Base-by-base conservation (phyloP, 2,797 vertebrate genomes). In the Dipus sagitta region DNA sequence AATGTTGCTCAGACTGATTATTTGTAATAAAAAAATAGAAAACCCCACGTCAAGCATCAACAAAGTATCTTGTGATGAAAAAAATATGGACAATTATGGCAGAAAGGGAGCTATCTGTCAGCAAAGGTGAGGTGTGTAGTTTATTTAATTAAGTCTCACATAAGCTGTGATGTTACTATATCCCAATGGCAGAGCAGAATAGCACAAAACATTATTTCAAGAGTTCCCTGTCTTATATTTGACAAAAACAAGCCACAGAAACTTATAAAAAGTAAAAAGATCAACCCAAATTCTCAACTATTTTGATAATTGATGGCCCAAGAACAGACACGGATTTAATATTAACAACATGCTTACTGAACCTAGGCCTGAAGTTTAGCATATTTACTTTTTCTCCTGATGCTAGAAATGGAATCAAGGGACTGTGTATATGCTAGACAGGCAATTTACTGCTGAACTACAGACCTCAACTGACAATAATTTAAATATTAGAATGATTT, bases 161-260 rank as follows among this genome's bases (percentile, higher is more conserved):
- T 75, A 17, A 88, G 32, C 42, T 93, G 42, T 72, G 34, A 65
- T 58, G 32, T 26, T 60, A 87, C n/a, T 7, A 79, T 21, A 83
- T 2, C 6, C n/a, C 34, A 87, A n/a, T n/a, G 62, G 38, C 24
- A 88, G 5, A 71, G 30, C 3, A 87, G 54, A 88, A 8, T 32
- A 76, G 13, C 74, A 90, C 54, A 64, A 85, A 90, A 79, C 14
- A 87, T n/a, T 70, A 74, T 24, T 20, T 6, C 18, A 77, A 89
- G 20, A 91, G n/a, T 24, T 86, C 79, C 26, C 32, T 21, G n/a
- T 26, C 64, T 80, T 30, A 34, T 60, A 47, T 54, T 32, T 92
- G 75, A 74, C 12, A 88, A 84, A 84, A 78, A 64, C 52, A 86
- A 77, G 30, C 21, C n/a, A 88, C 2, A 91, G 12, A 91, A 95